Evolutionary conservation across 2,113 vertebrate species (phyloP), one percentile per base, ranked within the genome.

Genomic region (Sylvilagus bachmani): DNA sequence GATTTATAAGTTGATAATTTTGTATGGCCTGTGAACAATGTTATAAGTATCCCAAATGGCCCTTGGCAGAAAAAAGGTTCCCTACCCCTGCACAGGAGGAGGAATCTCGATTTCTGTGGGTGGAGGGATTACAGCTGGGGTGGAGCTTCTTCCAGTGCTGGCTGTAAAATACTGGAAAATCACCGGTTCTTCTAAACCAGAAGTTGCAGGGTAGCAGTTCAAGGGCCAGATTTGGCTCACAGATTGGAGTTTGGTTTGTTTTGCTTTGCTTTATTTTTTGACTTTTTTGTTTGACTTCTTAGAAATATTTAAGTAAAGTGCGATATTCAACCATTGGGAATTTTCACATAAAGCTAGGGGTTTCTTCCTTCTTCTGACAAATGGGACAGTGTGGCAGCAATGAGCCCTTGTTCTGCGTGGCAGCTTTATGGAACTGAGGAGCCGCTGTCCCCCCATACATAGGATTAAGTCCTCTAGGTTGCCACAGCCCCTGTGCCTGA

Each of bases 271-370:
- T 67, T 24, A 2, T 62, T 27, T 83, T 80, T 85, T 17, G 0
- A 29, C 77, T 85, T 94, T 95, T 90, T 84, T 74, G 38, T 82
- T 93, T 92, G 91, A 17, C 12, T 70, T 90, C 81, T 84, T 80
- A 62, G 66, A 73, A 64, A 38, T 87, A 75, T 79, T 85, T 62
- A 73, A 62, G 10, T 82, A 83, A 83, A 24, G 81, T 80, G 25
- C 58, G 79, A 14, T 49, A 38, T 53, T 86, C 86, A 44, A 53
- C 44, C 70, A 36, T 2, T 19, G 75, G 38, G 51, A 73, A 58
- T 70, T 61, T 86, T 74, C 62, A 31, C 51, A 55, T 31, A 44
- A 55, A 80, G 87, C 31, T 91, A 49, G 8, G 16, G 4, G 78
- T 69, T 87, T 77, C 79, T 29, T 49, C 62, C 58, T 13, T 85